These are phyloP conservation scores for Oxygymnocypris stewartii DNA, from an alignment of 2,113 vertebrate species.

Conservation along the genomic window DNA sequence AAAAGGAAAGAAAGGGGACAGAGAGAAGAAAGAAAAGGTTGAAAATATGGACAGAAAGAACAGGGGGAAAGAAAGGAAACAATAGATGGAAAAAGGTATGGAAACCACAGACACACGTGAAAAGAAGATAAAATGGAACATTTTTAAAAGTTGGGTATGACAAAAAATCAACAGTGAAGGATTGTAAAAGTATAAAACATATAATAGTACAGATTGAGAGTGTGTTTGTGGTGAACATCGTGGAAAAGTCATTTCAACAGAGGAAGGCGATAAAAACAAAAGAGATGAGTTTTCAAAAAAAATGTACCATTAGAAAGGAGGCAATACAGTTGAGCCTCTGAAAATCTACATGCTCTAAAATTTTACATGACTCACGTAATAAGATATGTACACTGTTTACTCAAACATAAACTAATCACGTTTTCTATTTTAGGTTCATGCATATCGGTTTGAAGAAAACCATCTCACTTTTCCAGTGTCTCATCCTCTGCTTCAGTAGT, in stretches of 20 bases:
- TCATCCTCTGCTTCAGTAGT: slow-evolving; percentile 94
- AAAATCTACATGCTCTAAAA: background rate
- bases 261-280: slow-evolving; percentile 28
- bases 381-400: background rate
- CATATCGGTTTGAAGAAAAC: background rate
- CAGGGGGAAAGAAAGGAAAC: background rate
- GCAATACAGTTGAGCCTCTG: slow-evolving; percentile 1
- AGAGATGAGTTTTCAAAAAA: slow-evolving; percentile 19
- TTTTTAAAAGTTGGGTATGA: background rate
- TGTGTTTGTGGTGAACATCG: slow-evolving; percentile 23
- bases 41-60: slow-evolving; percentile 30
- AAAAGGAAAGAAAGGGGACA: slow-evolving; percentile 36
- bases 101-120: background rate
- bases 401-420: background rate
- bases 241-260: slow-evolving; percentile 8
- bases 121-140: background rate
- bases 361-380: background rate
- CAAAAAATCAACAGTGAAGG: background rate
- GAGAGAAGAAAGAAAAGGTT: slow-evolving; percentile 42
- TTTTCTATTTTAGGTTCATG: background rate
- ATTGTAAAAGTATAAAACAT: background rate
- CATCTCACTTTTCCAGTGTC: slow-evolving; percentile 89
- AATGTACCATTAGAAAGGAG: slow-evolving; percentile 8
- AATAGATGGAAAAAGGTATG: background rate
- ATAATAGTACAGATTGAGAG: background rate